Percentiles rank a stretch among this genome's conserved stretches.
Evolutionary conservation across 1,140 invertebrate species (phyloP).

Genomic region (Calephelis nemesis): DNA sequence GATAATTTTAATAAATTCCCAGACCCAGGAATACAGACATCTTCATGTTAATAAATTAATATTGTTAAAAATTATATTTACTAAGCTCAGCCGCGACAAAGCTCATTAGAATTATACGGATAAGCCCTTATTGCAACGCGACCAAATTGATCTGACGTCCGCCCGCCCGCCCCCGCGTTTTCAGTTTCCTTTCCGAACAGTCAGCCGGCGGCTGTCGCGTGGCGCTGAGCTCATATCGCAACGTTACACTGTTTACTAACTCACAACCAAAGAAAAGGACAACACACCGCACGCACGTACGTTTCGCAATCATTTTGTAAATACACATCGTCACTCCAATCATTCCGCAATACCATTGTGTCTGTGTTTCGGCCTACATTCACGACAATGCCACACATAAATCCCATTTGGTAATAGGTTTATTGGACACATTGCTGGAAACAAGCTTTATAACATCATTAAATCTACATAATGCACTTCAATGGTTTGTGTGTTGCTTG

Average conservation of each 20-base stretch:
- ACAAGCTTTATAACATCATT: too few species aligned
- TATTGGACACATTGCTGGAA: too few species aligned
- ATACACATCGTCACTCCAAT: constrained; percentile 21
- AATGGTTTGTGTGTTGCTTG: too few species aligned
- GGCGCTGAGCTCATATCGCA: constrained; percentile 40
- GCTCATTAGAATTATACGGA: neutral
- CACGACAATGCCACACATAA: constrained; percentile 27
- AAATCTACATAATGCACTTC: too few species aligned
- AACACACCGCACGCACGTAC: constrained; percentile 59
- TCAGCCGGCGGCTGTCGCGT: constrained; percentile 57
- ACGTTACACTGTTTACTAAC: constrained; percentile 56
- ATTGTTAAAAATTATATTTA: too few species aligned
- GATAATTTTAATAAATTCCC: too few species aligned
- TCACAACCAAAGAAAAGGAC: constrained; percentile 52
- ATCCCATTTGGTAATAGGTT: constrained; percentile 5
- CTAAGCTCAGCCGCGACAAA: neutral
- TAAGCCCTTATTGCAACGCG: constrained; percentile 27
- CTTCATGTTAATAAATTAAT: too few species aligned
- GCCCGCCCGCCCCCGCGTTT: constrained; percentile 40
- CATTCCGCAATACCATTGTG: constrained; percentile 3
- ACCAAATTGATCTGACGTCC: constrained; percentile 39
- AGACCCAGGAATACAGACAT: too few species aligned
- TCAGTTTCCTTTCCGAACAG: constrained; percentile 38
- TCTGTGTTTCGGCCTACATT: constrained; percentile 46
- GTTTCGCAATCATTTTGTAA: constrained; percentile 35